Evolutionary conservation across 2,113 vertebrate species (phyloP), one percentile per base, ranked within the genome.

Genomic region (Merops nubicus): DNA sequence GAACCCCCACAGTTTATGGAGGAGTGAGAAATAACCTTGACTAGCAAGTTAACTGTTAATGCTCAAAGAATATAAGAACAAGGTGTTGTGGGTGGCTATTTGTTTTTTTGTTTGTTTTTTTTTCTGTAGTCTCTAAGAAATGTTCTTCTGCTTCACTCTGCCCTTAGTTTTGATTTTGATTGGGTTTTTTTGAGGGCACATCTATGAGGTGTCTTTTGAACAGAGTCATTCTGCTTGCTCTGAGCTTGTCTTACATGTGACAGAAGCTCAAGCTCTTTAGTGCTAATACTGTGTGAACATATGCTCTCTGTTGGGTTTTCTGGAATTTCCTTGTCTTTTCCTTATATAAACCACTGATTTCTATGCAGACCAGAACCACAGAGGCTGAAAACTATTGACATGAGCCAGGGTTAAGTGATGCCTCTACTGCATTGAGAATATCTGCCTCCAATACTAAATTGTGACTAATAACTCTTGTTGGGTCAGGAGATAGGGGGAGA

Each of bases 231-330:
- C 76, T 4, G 8, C 69, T 87, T 81, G 34, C 56, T 75, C 69
- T 78, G 64, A 78, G 68, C 60, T 75, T 19, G 59, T 88, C 91
- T 82, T 68, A 68, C 78, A 90, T 0, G 43, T 94, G 95, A 73
- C 67, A 84, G 80, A 72, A 95, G 68, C 68, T 84, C 92, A 97
- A 81, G 80, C 92, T 92, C 85, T 91, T 76, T n/a, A 42, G 68
- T 78, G 83, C 79, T 86, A 47, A 74, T 81, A 34, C 4, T 90
- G 42, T 77, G 21, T 81, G 80, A 95, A 33, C 91, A 93, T 96
- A 91, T 89, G 93, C 38, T 92, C 72, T 84, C 68, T 67, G 48
- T 38, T 84, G 86, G 68, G 19, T 89, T 87, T 73, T 80, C 75
- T 91, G 91, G 60, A 96, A 75, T 91, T 79, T 54, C 53, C 47